Percentiles rank a stretch among this genome's conserved stretches.
Evolutionary conservation across 1,140 invertebrate genomes (phyloP).

Genomic region (Apis dorsata): DNA sequence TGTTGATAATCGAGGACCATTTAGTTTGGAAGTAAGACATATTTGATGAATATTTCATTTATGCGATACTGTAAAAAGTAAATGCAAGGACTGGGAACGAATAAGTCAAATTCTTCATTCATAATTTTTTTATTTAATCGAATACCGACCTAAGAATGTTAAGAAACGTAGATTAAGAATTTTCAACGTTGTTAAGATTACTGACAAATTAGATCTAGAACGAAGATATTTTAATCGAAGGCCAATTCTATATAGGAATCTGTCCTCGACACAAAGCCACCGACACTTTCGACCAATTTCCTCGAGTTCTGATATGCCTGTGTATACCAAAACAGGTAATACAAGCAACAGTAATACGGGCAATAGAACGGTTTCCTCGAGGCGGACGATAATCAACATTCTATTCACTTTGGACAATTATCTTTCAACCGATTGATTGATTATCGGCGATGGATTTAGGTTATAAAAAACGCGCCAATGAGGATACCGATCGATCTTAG

Average conservation of each 20-base stretch:
- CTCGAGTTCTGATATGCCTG: too few species aligned
- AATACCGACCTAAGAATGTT: background rate
- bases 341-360: background rate
- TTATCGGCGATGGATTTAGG: background rate
- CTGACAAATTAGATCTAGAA: background rate
- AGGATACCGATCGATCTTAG: background rate
- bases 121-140: too few species aligned
- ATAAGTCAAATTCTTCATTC: background rate
- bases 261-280: background rate
- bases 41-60: slow-evolving; percentile 1
- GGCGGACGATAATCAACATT: background rate
- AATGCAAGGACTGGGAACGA: background rate
- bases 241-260: too few species aligned
- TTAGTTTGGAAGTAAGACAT: background rate
- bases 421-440: background rate
- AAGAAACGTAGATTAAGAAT: background rate
- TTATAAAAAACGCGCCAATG: background rate
- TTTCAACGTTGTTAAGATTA: background rate
- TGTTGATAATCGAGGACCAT: slow-evolving; percentile 15
- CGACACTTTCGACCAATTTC: background rate
- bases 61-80: background rate
- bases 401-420: background rate
- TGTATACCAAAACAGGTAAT: background rate
- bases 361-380: background rate
- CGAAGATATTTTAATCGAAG: background rate